phyloP scores from a whole-genome alignment of 1,140 invertebrate species.

The Hycleus cichorii region DNA sequence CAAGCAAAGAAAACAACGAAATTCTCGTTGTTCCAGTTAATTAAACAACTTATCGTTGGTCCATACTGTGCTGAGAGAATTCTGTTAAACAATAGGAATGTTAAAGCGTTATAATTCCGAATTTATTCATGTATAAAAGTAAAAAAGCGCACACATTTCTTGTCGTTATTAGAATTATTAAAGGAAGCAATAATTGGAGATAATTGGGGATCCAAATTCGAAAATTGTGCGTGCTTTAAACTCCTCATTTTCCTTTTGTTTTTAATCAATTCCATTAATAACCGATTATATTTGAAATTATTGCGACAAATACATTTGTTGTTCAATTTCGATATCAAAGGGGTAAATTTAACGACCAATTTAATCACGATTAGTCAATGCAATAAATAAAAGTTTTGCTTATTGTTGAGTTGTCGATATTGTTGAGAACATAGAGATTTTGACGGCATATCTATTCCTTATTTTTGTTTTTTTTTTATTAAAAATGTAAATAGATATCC shows the following conservation, averaged over 20 bases:
- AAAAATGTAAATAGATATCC: conserved; percentile 27
- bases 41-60: conserved; percentile 7
- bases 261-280: neutral
- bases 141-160: conserved; percentile 2
- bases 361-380: neutral
- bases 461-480: neutral
- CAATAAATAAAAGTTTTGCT: no score
- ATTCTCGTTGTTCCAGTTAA: neutral
- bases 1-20: conserved; percentile 1
- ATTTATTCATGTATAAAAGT: conserved; percentile 5
- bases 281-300: neutral
- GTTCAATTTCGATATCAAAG: no score
- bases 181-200: conserved; percentile 1
- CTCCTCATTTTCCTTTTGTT: neutral
- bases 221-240: neutral
- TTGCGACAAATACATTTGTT: no score
- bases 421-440: neutral
- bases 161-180: conserved; percentile 11
- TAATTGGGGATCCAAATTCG: no score
- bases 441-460: conserved; percentile 28
- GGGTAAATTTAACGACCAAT: neutral
- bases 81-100: neutral
- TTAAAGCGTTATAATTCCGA: neutral
- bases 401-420: neutral
- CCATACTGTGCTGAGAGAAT: no score